phyloP scores from a whole-genome alignment of 2,113 vertebrate species.

The Periophthalmodon schlosseri region DNA sequence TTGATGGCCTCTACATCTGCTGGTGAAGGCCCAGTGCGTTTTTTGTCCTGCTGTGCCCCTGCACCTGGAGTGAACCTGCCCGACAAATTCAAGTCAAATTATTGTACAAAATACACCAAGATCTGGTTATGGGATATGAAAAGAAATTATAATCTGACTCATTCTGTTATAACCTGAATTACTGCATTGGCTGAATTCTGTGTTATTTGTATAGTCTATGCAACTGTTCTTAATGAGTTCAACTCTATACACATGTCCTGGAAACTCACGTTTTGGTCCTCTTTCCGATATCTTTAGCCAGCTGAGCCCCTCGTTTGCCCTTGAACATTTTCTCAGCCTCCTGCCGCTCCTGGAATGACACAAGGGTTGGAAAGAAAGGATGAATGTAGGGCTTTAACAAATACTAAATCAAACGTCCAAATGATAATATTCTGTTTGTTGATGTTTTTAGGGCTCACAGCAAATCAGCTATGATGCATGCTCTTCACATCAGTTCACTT shows the following conservation, averaged over 20 bases:
- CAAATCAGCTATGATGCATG: too few relatives aligned
- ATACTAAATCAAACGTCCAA: too few relatives aligned
- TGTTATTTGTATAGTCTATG: background rate
- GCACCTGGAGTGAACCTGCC: constrained; percentile 92
- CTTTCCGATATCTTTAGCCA: constrained; percentile 99
- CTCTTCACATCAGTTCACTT: too few relatives aligned
- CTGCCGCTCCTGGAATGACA: constrained; percentile 95
- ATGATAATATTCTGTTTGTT: too few relatives aligned
- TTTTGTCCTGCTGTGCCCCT: constrained; percentile 87
- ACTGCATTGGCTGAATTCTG: too few relatives aligned
- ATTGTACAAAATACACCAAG: background rate
- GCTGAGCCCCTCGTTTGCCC: constrained; percentile 98
- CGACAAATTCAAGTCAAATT: constrained; percentile 14
- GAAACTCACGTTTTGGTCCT: constrained; percentile 98
- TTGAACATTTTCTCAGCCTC: constrained; percentile 99
- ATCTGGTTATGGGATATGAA: background rate
- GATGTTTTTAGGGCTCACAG: too few relatives aligned
- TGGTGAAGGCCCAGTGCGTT: constrained; percentile 86
- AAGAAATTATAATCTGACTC: background rate
- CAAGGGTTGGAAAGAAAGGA: constrained; percentile 81
- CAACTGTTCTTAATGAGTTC: background rate
- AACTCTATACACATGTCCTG: background rate
- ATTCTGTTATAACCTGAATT: too few relatives aligned
- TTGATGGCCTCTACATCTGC: constrained; percentile 97
- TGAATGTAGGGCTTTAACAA: background rate